Evolutionary conservation across 1,140 invertebrate genomes (phyloP), one percentile per base, ranked within the genome.

Genomic region (Drosophila pallidifrons): DNA sequence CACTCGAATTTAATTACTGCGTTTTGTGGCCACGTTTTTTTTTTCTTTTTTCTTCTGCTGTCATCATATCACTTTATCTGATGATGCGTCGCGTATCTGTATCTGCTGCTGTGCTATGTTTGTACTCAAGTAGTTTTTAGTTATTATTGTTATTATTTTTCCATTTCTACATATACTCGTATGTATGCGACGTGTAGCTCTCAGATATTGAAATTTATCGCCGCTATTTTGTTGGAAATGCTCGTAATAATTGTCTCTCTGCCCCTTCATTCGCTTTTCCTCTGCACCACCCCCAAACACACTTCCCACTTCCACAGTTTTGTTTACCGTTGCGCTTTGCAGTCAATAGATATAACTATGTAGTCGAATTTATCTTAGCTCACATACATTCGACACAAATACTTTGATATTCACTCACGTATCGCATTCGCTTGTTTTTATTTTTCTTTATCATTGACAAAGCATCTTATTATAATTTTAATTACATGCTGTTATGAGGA

Each of bases 391-490:
- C 45, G 16, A 63, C 32, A 61, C 47, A 66, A 4, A 64, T 41
- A 63, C 74, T 20, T 49, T 41, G 32, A 57, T 38, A 57, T 6
- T 57, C 60, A 72, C 54, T 58, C 81, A 83, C 73, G 78, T 78
- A 68, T 70, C 71, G 45, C 71, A 69, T 79, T 78, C 67, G 68
- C 72, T 65, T 87, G 63, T 61, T 85, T 85, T 87, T 81, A 77
- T 74, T 80, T 72, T 83, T 81, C 64, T 87, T 75, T 83, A 85
- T 83, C 77, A 78, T 75, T 79, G 67, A 52, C 81, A 77, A 83
- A 74, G 81, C 81, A 88, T 88, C 83, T 88, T 88, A 89, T 88
- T 88, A 89, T 89, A 88, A 89, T 88, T 88, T 88, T 89, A 88
- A 88, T 88, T 88, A 88, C 85, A 85, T 75, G 85, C 58, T 82